phyloP scores from a whole-genome alignment of 2,888 invertebrate genomes.

The Tipula lateralis region DNA sequence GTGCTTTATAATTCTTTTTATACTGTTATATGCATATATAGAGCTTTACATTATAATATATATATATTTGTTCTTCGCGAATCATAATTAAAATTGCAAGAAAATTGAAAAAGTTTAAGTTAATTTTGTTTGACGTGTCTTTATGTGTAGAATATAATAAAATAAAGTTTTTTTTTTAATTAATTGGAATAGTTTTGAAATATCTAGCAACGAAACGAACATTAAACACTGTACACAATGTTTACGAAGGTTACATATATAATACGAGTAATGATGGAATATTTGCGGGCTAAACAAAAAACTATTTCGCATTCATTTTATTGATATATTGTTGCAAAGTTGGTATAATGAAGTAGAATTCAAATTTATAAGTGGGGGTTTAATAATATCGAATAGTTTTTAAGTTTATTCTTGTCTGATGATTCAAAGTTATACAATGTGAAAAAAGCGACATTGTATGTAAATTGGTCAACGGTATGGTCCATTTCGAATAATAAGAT shows the following conservation, averaged over 20 bases:
- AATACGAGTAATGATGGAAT: not conserved
- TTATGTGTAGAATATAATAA: not conserved
- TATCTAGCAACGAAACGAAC: not conserved
- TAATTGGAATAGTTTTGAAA: conserved; percentile 24
- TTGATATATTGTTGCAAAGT: not conserved
- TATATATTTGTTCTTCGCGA: not conserved
- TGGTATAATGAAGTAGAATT: no score
- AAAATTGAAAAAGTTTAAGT: conserved; percentile 19
- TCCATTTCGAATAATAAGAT: no score
- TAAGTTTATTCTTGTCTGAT: no score
- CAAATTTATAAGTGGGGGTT: no score
- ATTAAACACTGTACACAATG: not conserved
- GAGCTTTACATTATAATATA: not conserved
- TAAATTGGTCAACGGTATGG: no score
- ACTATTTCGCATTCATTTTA: not conserved
- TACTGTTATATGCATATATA: not conserved
- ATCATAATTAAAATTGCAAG: not conserved
- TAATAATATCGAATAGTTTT: no score
- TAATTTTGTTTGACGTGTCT: not conserved
- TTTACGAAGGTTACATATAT: not conserved
- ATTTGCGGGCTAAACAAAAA: not conserved
- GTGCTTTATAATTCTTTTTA: not conserved
- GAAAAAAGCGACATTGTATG: no score
- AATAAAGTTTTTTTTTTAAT: not conserved
- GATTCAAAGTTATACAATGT: no score